Evolutionary conservation across 2,113 vertebrate genomes (phyloP), one percentile per base, ranked within the genome.

Genomic region (Amphilophus citrinellus): DNA sequence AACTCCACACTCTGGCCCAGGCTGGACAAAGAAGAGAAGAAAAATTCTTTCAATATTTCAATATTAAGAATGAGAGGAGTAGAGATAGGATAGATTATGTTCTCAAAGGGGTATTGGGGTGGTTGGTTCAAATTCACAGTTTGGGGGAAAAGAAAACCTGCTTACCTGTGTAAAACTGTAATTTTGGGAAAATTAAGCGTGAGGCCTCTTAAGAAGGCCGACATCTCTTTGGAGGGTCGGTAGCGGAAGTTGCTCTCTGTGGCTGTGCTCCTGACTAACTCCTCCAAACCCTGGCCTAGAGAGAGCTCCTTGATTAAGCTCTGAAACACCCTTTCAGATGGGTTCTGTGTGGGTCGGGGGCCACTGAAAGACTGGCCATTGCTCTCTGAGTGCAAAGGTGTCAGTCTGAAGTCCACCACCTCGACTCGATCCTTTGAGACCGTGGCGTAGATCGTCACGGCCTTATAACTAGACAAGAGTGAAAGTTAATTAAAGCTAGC

Each of bases 1-100:
- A 96, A 95, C 89, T 99, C 98, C 2, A 96, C 94, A 6, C 98
- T 99, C 82, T 97, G 97, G 71, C 98, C 97, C 96, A 99, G 95
- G 85, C 98, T 99, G 90, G 84, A 90, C 68, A 91, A 8, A 83
- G 14, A 73, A 76, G 13, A 83, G 1, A 75, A 66, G 5, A 42
- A 82, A 56, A 73, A n/a, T 63, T 11, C 1, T 30, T 37, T 10
- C 3, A 63, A 53, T 32, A 5, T 22, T 61, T 57, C 6, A 61
- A 17, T 7, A 39, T 53, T 53, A 53, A 53, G 15, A 14, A 53
- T 53, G 50, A 53, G 50, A 47, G 42, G 42, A 14, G 42, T 44
- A 44, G 42, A 15, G 47, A 60, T 15, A 30, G 59, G 11, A 61
- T 4, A 15, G 13, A 42, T 42, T 47, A 6, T 47, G 44, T 15